Evolutionary conservation across 2,113 vertebrate genomes (phyloP).

Genomic region (Sebastes schlegelii): DNA sequence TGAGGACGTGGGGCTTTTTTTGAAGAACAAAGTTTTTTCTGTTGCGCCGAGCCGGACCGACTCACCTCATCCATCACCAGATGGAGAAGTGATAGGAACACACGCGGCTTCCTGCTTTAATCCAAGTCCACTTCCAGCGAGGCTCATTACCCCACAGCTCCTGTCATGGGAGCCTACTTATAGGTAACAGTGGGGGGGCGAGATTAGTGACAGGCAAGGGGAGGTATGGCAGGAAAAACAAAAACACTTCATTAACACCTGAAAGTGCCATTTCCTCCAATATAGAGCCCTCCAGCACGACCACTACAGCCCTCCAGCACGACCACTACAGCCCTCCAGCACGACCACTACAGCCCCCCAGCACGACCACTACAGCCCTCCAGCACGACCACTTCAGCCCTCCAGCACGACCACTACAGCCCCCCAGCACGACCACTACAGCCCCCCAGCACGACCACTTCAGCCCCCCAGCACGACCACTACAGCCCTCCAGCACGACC

Average conservation of each 20-base stretch:
- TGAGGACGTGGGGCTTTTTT: slow-evolving; percentile 1
- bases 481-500: too few species aligned
- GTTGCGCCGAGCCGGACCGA: background rate
- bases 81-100: slow-evolving; percentile 9
- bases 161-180: background rate
- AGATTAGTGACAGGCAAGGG: background rate
- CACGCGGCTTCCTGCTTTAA: background rate
- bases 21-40: slow-evolving; percentile 7
- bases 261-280: background rate
- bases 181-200: background rate
- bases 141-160: background rate
- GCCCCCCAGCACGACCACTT: too few species aligned
- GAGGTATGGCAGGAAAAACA: background rate
- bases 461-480: too few species aligned
- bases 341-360: too few species aligned
- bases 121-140: background rate
- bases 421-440: too few species aligned
- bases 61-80: slow-evolving; percentile 34
- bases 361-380: too few species aligned
- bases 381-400: too few species aligned
- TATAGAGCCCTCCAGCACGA: background rate
- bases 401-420: too few species aligned
- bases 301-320: too few species aligned
- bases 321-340: too few species aligned
- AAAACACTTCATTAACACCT: background rate